Evolutionary conservation across 2,797 vertebrate species (phyloP), one percentile per base, ranked within the genome.

Genomic region (Fringilla coelebs): DNA sequence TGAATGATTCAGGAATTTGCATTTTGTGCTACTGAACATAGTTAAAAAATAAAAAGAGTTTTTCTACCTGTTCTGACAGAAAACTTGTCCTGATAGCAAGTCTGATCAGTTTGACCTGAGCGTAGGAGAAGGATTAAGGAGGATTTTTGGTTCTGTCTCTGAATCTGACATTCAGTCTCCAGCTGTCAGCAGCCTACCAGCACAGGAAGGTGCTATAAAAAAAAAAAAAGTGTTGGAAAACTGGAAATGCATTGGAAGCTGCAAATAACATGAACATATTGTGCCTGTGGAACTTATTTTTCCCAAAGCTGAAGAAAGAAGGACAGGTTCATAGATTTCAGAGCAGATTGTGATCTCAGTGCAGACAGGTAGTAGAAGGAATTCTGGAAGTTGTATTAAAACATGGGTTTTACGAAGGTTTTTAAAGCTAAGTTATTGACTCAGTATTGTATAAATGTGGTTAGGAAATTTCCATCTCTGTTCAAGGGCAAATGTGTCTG

Each of bases 161-260:
- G 40, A 66, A 32, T 79, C 66, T 95, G 91, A 79, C 71, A 55
- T 94, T 89, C 85, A 74, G 34, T 58, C 46, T 94, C 41, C 76
- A 88, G 77, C 83, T 96, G 91, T 89, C 88, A 68, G 54, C 82
- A 78, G 41, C 61, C 62, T 75, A 65, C 34, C 40, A 85, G 60
- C 46, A 78, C 55, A 82, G 29, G 63, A 94, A 91, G 58, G 54
- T 94, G 77, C 40, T 93, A 61, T 40, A 22, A 40, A 65, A 46
- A 63, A 60, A 57, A 51, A 43, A 68, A 45, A 40, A 51, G 76
- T 74, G 58, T 58, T 84, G 75, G 58, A 88, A 94, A 77, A 68
- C 82, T 85, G 36, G 62, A 85, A 85, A 68, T 86, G 46, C 66
- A 72, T 78, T 88, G 83, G 66, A 90, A 91, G 66, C 88, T 88